Conservation (phyloP, 2,797 vertebrate genomes). For the Nothura maculosa region DNA sequence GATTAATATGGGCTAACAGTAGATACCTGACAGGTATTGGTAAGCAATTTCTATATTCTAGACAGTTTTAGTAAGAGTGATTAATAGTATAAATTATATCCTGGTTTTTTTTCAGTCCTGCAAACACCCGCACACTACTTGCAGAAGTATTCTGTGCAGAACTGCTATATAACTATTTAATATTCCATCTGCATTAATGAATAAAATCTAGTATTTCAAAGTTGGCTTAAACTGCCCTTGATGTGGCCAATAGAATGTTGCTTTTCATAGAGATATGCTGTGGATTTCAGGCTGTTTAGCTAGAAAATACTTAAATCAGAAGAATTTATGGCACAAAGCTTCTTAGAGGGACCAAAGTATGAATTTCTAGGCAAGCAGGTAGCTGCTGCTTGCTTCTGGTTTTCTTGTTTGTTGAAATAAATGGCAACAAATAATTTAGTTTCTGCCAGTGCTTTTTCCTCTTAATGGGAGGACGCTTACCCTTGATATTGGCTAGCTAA, state of each 20-base stretch:
- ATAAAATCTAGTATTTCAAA: not conserved
- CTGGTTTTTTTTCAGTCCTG: not conserved
- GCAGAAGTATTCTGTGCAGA: not conserved
- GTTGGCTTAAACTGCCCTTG: not conserved
- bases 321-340: not conserved
- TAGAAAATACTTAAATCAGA: not conserved
- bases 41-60: not conserved
- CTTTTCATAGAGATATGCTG: not conserved
- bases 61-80: not conserved
- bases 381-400: not conserved
- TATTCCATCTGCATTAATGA: slow-evolving; percentile 2
- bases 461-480: not conserved
- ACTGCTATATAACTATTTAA: not conserved
- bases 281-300: not conserved
- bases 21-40: not conserved
- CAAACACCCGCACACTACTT: not conserved
- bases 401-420: not conserved
- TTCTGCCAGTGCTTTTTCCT: not conserved
- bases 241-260: not conserved
- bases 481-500: not conserved
- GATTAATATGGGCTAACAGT: not conserved
- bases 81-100: not conserved
- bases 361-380: not conserved
- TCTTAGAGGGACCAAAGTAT: not conserved
- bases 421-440: not conserved